phyloP scores from a whole-genome alignment of 2,888 invertebrate species.

The Argyra leucocephala region DNA sequence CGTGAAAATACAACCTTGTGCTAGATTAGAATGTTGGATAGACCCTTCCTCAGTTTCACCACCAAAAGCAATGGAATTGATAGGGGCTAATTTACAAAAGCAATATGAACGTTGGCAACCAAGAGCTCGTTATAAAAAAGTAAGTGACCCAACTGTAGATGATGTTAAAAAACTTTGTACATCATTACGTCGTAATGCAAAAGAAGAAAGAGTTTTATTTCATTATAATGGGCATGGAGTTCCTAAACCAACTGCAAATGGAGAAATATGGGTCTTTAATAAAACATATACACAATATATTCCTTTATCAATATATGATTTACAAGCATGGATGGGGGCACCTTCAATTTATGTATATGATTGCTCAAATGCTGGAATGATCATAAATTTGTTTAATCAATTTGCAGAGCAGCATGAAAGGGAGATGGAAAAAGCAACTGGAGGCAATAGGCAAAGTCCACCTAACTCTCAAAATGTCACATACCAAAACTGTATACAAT shows the following conservation, averaged over 20 bases:
- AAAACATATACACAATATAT: slow-evolving; percentile 98
- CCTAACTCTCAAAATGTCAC: slow-evolving; percentile 42
- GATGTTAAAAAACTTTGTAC: slow-evolving; percentile 96
- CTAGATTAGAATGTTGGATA: slow-evolving; percentile 95
- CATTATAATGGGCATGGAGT: slow-evolving; percentile 99
- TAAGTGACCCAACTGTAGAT: slow-evolving; percentile 93
- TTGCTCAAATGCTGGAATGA: slow-evolving; percentile 95
- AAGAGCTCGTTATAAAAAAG: slow-evolving; percentile 91
- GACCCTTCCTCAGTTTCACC: slow-evolving; percentile 83
- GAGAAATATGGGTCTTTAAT: slow-evolving; percentile 99
- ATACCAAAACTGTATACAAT: slow-evolving; percentile 86
- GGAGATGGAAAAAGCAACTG: slow-evolving; percentile 52
- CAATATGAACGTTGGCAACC: slow-evolving; percentile 99
- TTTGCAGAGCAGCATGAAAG: slow-evolving; percentile 86
- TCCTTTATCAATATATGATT: slow-evolving; percentile 93
- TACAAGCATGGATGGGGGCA: slow-evolving; percentile 98
- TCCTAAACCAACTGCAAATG: slow-evolving; percentile 93
- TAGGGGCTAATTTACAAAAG: slow-evolving; percentile 82
- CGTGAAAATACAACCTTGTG: slow-evolving; percentile 93
- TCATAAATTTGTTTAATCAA: slow-evolving; percentile 79
- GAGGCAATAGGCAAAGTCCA: slow-evolving; percentile 15
- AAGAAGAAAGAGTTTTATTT: slow-evolving; percentile 95
- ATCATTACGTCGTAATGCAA: slow-evolving; percentile 88
- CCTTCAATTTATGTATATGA: slow-evolving; percentile 99
- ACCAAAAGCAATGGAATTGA: slow-evolving; percentile 83